Evolutionary conservation across 2,113 vertebrate genomes (phyloP).

Genomic region (Nothoprocta perdicaria): DNA sequence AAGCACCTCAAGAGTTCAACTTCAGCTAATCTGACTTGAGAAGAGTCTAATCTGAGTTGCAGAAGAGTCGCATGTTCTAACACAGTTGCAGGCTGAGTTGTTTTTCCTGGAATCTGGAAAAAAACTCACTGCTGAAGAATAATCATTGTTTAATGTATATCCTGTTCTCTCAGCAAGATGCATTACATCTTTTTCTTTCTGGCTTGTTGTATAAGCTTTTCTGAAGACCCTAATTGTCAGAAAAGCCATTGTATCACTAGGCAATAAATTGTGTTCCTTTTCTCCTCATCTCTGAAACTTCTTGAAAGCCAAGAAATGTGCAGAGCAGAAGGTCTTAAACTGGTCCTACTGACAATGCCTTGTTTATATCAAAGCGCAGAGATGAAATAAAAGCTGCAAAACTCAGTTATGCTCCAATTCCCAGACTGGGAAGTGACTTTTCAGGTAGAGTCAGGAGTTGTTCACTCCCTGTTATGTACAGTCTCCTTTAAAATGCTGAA

Average conservation of each 20-base stretch:
- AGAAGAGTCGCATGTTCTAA: not conserved
- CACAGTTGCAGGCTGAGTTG: not conserved
- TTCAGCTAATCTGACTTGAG: not conserved
- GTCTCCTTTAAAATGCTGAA: not conserved
- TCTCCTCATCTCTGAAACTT: not conserved
- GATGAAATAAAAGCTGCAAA: not conserved
- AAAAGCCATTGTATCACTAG: not conserved
- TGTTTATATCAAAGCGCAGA: not conserved
- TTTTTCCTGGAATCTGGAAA: not conserved
- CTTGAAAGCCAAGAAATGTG: not conserved
- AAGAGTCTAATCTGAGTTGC: not conserved
- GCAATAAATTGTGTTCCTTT: not conserved
- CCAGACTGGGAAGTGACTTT: not conserved
- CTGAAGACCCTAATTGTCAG: not conserved
- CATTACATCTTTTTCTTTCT: not conserved
- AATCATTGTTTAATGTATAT: rapidly evolving
- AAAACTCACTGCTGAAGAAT: rapidly evolving
- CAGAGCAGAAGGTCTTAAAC: not conserved
- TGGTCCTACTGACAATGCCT: rapidly evolving
- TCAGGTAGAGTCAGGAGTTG: not conserved
- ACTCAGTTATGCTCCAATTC: rapidly evolving
- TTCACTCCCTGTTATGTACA: not conserved
- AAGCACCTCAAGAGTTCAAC: not conserved
- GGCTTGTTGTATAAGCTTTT: not conserved
- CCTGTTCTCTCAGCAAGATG: rapidly evolving